Base-by-base conservation (phyloP, 2,113 vertebrate genomes). In the Synchiropus splendidus region DNA sequence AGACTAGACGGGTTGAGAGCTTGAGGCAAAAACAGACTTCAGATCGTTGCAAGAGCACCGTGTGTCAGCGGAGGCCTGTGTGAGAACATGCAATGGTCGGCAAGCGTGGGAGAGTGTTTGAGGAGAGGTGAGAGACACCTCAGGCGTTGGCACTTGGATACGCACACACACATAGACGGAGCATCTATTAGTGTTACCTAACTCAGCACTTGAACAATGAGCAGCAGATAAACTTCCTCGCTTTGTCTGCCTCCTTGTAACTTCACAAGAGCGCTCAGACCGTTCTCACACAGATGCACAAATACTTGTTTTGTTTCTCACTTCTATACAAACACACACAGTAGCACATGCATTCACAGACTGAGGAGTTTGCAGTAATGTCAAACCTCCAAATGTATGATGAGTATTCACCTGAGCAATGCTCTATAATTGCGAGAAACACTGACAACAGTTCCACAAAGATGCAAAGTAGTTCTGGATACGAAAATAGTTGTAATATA, bases 171-270 rank as follows among this genome's bases (percentile, higher is more conserved):
- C 61, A 58, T 53, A 58, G 27, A 61, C 67, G 15, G 31, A 67
- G 74, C 61, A 70, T 76, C 61, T 74, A 73, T 76, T 68, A 72
- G 61, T 62, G 67, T 80, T 74, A 77, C 75, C 72, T 79, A 83
- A 84, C 67, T 53, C 39, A 68, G 72, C 51, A 53, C 68, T 65
- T 36, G 81, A 82, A 86, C 84, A 85, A 85, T 84, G 78, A 73
- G 73, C 72, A 70, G 75, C 59, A 70, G 80, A 59, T 75, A 54
- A 74, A 81, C 82, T 85, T 87, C 85, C 83, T 82, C 64, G 64
- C 81, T 87, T 84, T 85, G 82, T 85, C 79, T 71, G 62, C 68
- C 52, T 61, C 67, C 61, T 34, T 57, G 41, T 43, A 68, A 76
- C 78, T 78, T 84, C 73, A 83, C 75, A 82, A 66, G 76, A 59